These are phyloP conservation scores for Drosophila rhopaloa DNA, from an alignment of 1,140 invertebrate genomes.

Conservation along the genomic window DNA sequence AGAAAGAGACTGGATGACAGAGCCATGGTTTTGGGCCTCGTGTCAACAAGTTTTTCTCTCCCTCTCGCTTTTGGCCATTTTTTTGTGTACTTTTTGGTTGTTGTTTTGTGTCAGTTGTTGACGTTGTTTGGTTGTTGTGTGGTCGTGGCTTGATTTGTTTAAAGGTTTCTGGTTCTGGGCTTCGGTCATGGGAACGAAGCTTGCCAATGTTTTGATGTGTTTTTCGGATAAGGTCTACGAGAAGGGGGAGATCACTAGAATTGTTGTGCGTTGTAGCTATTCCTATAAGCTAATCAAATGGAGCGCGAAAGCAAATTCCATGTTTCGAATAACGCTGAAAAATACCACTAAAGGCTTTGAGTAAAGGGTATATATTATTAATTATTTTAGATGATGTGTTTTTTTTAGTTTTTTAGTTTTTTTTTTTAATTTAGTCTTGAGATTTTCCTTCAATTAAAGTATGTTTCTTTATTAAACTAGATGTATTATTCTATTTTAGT, in stretches of 20 bases:
- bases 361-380: too few relatives aligned
- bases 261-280: neutral
- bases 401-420: too few relatives aligned
- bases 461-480: too few relatives aligned
- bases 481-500: too few relatives aligned
- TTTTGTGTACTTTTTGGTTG: conserved; percentile 25
- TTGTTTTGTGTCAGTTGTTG: conserved; percentile 66
- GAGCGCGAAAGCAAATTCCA: neutral
- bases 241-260: neutral
- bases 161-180: conserved; percentile 62
- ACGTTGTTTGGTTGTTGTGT: conserved; percentile 62
- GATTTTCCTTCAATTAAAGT: too few relatives aligned
- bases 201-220: conserved; percentile 37
- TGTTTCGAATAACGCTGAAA: neutral
- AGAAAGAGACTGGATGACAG: conserved; percentile 32
- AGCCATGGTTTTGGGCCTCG: conserved; percentile 59
- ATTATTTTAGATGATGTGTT: too few relatives aligned
- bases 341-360: too few relatives aligned
- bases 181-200: conserved; percentile 53
- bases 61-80: conserved; percentile 72
- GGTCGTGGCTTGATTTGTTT: conserved; percentile 78
- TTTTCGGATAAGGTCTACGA: conserved; percentile 7
- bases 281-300: neutral
- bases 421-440: too few relatives aligned
- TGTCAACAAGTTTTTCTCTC: conserved; percentile 73